phyloP scores from a whole-genome alignment of 2,113 vertebrate genomes.

The Oceanites oceanicus region DNA sequence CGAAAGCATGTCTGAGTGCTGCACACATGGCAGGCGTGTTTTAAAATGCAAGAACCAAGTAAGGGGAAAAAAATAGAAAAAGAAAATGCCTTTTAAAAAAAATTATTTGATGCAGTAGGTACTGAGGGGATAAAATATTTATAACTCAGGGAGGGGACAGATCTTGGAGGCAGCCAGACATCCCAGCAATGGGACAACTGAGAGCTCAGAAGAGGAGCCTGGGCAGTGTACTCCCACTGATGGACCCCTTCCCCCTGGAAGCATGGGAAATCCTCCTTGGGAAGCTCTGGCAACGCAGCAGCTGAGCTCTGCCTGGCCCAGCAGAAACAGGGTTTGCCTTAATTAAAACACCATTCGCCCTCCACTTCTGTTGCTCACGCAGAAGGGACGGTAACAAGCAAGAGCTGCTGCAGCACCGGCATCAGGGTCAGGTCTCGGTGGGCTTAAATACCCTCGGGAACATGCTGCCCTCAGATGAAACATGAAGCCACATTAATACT shows the following conservation, averaged over 20 bases:
- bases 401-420: not conserved
- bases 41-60: not conserved
- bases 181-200: not conserved
- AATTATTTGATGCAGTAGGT: constrained; percentile 16
- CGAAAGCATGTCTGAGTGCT: constrained; percentile 29
- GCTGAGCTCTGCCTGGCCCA: not conserved
- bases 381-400: not conserved
- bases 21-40: not conserved
- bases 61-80: not conserved
- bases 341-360: not conserved
- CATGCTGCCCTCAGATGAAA: not conserved
- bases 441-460: not conserved
- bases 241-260: not conserved
- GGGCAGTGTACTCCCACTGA: rapidly evolving
- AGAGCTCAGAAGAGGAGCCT: not conserved
- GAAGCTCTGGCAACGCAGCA: not conserved
- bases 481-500: not conserved
- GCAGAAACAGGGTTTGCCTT: not conserved
- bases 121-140: constrained; percentile 50
- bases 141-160: not conserved
- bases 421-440: not conserved
- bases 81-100: constrained; percentile 9
- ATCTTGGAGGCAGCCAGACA: not conserved
- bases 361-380: rapidly evolving
- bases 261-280: not conserved